Evolutionary conservation across 2,888 invertebrate genomes (phyloP).

Genomic region (Drosophila quinaria): DNA sequence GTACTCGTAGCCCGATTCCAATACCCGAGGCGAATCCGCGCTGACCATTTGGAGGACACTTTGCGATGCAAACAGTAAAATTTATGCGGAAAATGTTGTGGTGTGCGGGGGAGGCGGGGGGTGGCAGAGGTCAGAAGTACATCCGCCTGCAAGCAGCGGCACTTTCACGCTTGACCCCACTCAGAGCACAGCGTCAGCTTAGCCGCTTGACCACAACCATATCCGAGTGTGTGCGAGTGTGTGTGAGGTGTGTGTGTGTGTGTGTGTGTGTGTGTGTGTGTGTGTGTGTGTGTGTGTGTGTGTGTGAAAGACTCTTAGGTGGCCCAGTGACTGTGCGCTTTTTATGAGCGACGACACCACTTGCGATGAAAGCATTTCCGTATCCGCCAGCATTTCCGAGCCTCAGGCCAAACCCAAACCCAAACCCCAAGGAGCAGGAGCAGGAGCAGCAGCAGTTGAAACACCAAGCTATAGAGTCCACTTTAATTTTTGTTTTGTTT

Average conservation of each 20-base stretch:
- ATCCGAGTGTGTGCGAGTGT: slow-evolving; percentile 20
- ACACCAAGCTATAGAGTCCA: slow-evolving; percentile 56
- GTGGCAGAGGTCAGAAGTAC: slow-evolving; percentile 50
- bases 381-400: slow-evolving; percentile 68
- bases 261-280: slow-evolving; percentile 23
- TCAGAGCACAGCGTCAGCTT: slow-evolving; percentile 62
- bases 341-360: slow-evolving; percentile 79
- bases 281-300: slow-evolving; percentile 11
- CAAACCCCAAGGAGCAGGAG: slow-evolving; percentile 24
- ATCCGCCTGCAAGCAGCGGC: slow-evolving; percentile 66
- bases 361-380: slow-evolving; percentile 83
- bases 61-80: slow-evolving; percentile 68
- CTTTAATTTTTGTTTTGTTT: slow-evolving; percentile 84
- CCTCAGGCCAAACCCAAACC: slow-evolving; percentile 16
- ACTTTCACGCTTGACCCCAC: slow-evolving; percentile 81
- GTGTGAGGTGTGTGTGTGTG: slow-evolving; percentile 24
- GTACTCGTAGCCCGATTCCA: not conserved
- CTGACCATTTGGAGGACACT: slow-evolving; percentile 57
- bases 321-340: slow-evolving; percentile 54
- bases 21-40: not conserved
- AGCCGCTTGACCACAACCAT: slow-evolving; percentile 70
- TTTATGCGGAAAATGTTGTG: slow-evolving; percentile 59
- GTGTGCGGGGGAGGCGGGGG: not conserved
- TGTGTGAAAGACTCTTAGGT: slow-evolving; percentile 30
- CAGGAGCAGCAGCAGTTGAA: slow-evolving; percentile 8